Conservation (phyloP, 2,113 vertebrate species). For the Malurus elegans region DNA sequence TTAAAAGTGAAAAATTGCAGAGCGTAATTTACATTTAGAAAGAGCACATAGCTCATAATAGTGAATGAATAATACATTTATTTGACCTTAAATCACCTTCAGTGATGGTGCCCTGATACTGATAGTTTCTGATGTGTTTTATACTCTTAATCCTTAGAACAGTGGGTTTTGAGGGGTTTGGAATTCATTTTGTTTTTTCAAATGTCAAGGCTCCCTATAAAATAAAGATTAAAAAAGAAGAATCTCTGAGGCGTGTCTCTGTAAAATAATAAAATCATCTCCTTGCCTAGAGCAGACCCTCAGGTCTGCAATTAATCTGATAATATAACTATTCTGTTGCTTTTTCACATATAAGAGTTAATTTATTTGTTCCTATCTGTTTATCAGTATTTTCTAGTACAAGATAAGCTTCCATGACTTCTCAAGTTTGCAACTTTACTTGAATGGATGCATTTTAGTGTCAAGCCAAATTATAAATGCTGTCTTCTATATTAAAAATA, state of each 20-base stretch:
- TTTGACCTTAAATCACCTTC: neutral
- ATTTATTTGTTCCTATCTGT: neutral
- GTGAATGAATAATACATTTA: slow-evolving; percentile 22
- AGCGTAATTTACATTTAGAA: slow-evolving; percentile 4
- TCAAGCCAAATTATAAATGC: neutral
- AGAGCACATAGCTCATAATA: neutral
- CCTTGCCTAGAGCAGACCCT: neutral
- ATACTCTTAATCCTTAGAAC: neutral
- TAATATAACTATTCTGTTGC: neutral
- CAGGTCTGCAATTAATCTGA: neutral
- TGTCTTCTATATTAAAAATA: neutral
- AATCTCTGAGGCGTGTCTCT: neutral
- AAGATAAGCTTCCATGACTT: neutral
- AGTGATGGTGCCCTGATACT: neutral
- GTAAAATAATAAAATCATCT: neutral
- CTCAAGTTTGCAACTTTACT: neutral
- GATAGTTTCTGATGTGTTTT: neutral
- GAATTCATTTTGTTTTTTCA: neutral
- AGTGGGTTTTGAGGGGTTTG: neutral
- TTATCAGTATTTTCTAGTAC: neutral
- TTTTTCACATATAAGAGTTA: neutral
- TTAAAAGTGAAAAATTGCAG: slow-evolving; percentile 4
- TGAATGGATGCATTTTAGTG: neutral
- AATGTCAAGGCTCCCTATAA: neutral
- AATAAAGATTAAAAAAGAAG: neutral